Conservation (phyloP, 2,797 vertebrate genomes). For the Emydoidea blandingii region DNA sequence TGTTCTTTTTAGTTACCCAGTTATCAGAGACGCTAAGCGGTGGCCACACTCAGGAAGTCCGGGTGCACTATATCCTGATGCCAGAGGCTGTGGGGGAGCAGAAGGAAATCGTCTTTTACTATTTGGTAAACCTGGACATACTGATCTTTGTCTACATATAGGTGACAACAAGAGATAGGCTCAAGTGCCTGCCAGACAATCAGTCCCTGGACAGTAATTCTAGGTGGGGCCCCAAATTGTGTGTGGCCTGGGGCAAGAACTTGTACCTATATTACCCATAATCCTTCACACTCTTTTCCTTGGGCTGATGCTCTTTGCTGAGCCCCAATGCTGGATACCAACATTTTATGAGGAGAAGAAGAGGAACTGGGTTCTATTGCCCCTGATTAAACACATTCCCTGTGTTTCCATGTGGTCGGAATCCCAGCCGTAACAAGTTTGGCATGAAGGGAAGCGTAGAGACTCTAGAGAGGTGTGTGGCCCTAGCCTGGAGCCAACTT, state of each 20-base stretch:
- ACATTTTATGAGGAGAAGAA: background rate
- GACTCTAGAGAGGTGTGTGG: too few relatives aligned
- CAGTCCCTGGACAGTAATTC: background rate
- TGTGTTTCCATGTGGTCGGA: too few relatives aligned
- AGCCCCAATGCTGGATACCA: background rate
- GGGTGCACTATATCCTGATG: conserved; percentile 52
- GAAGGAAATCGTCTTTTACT: too few relatives aligned
- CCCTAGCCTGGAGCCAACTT: too few relatives aligned
- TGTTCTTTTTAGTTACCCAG: too few relatives aligned
- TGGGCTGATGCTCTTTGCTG: background rate
- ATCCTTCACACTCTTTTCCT: background rate
- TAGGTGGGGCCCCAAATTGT: too few relatives aligned
- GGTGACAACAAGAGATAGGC: background rate
- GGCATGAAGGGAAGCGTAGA: too few relatives aligned
- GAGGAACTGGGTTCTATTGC: background rate
- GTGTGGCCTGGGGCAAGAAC: too few relatives aligned
- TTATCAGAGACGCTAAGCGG: too few relatives aligned
- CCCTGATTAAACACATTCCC: background rate
- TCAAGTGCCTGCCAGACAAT: background rate
- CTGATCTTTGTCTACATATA: background rate
- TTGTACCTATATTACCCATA: background rate
- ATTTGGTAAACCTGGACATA: conserved; percentile 64
- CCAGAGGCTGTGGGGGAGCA: too few relatives aligned
- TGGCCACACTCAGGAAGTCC: background rate
- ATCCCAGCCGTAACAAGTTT: too few relatives aligned